Base-by-base conservation (phyloP, 2,888 invertebrate species). In the Orthonevra nobilis region DNA sequence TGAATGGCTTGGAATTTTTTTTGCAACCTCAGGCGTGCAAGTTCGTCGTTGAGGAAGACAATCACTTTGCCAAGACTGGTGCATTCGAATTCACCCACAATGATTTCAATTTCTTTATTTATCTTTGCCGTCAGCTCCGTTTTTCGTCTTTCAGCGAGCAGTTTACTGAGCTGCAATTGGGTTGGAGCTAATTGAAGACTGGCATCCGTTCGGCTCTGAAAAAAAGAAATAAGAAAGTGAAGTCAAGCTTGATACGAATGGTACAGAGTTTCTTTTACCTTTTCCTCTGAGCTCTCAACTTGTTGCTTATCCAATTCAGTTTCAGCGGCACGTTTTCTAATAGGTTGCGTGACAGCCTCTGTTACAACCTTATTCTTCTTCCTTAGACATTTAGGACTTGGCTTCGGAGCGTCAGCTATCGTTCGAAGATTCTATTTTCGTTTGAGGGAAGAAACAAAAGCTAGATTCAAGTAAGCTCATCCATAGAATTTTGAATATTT, bases 1-100 rank as follows among this genome's bases (percentile, higher is more conserved):
- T 94, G 92, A 85, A 94, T 92, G 0, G 95, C 95, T 83, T 96
- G 96, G 9, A 94, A 92, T 68, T 92, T 91, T 3, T 95, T 90
- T 86, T 96, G 96, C 82, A 95, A 94, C 77, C 93, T 91, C 1
- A 97, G 89, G 7, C 95, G 90, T 7, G 92, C 87, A 81, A 96
- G 89, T 87, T 97, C 96, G 86, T 96, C 94, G 86, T 93, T 92
- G 10, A 97, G 89, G 86, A 92, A 94, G 83, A 93, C 93, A 74
- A 96, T 89, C 20, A 94, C 91, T 5, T 93, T 92, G 0, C 94
- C 92, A 6, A 95, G 91, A 0, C 93, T 92, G 1, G 91, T 91
- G 0, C 95, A 95, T 84, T 95, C 94, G 2, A 95, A 89, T 69
- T 92, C 91, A 69, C 92, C 91, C 15, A 94, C 87, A 36, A 93